These are phyloP conservation scores for Scartelaos histophorus DNA, from an alignment of 2,113 vertebrate genomes.

Conservation along the genomic window DNA sequence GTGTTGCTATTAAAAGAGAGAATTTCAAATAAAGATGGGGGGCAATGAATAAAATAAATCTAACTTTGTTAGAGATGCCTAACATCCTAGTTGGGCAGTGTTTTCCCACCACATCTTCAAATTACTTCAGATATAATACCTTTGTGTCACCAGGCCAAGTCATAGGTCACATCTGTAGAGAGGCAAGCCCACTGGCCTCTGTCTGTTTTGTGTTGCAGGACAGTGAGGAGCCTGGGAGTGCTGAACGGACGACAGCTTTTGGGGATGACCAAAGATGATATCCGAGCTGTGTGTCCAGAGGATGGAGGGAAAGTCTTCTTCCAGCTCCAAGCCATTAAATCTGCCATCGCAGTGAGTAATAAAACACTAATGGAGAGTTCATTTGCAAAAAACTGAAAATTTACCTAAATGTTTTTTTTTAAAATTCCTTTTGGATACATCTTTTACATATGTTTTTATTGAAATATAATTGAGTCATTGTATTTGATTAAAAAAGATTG, in stretches of 20 bases:
- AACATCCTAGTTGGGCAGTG: too few relatives aligned
- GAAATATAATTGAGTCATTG: too few relatives aligned
- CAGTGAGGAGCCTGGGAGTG: constrained; percentile 79
- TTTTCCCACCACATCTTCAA: too few relatives aligned
- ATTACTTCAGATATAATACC: too few relatives aligned
- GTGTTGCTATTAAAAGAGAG: background rate
- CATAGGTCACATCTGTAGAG: too few relatives aligned
- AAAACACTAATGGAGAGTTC: background rate
- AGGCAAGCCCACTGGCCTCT: background rate
- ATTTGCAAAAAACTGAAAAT: too few relatives aligned
- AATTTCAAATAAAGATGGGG: background rate
- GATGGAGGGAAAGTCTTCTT: constrained; percentile 82
- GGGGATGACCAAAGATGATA: constrained; percentile 76
- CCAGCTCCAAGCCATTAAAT: constrained; percentile 77
- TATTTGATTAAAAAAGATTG: too few relatives aligned
- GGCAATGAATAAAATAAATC: background rate
- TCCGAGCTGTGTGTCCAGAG: constrained; percentile 81
- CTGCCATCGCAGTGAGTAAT: constrained; percentile 76
- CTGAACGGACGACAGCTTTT: constrained; percentile 81
- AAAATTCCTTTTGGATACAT: too few relatives aligned
- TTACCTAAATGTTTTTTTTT: too few relatives aligned
- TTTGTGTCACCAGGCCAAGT: too few relatives aligned
- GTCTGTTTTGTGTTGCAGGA: constrained; percentile 70
- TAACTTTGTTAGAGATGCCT: too few relatives aligned
- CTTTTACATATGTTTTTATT: too few relatives aligned